Evolutionary conservation across 2,113 vertebrate genomes (phyloP), one percentile per base, ranked within the genome.

Genomic region (Vimba vimba): DNA sequence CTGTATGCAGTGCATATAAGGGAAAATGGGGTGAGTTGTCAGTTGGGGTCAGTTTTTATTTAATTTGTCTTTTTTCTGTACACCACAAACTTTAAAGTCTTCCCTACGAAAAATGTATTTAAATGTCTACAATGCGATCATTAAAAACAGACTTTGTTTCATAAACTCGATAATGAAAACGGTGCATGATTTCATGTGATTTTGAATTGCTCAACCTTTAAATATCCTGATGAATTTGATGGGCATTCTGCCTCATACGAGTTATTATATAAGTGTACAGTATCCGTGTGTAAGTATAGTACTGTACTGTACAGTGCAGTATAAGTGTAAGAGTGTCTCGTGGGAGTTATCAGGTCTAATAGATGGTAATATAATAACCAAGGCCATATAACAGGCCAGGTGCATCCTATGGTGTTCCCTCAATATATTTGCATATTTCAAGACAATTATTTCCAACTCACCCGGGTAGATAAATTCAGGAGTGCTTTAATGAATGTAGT

Each of bases 371-470:
- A 59, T 59, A 78, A 78, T 74, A 79, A 57, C 52, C 10, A 39
- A 79, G 33, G 76, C 52, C 76, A 57, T 57, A 21, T 59, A 8
- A 39, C 12, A n/a, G 76, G 11, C 6, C 52, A 79, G 30, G 30
- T 79, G 76, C 76, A 27, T 75, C 43, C 23, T 47, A 74, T 50
- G 2, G 43, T 15, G 30, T 79, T 39, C 76, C 76, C 76, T 79
- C 76, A 12, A n/a, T 30, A 78, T 78, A 78, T 78, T 55, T 78
- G 76, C 76, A 78, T 78, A 59, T 78, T 78, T 78, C 30, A 59
- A 57, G 76, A 78, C 52, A 59, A 57, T 78, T 57, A 78, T 78
- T 78, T 23, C 52, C 30, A 19, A 30, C 21, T 57, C 27, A 39
- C 50, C 27, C 10, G 5, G 10, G 19, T 78, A 57, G 30, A 78